Evolutionary conservation across 1,140 invertebrate genomes (phyloP), one percentile per base, ranked within the genome.

Genomic region (Thaumetopoea pityocampa): DNA sequence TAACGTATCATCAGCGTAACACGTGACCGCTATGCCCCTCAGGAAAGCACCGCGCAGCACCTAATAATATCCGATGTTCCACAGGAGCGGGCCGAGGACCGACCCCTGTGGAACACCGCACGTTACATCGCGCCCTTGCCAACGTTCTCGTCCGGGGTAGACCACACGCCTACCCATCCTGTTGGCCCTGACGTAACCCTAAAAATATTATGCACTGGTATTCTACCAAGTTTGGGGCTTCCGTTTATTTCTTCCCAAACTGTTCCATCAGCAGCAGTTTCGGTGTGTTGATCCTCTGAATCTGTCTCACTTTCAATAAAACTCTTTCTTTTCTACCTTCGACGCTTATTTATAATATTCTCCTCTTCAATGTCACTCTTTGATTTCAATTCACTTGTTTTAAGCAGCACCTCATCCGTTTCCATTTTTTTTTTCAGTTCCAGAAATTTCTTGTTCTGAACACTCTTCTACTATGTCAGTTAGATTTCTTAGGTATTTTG

Each of bases 211-310:
- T n/a, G n/a, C n/a, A n/a, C n/a, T n/a, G n/a, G n/a, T n/a, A n/a
- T n/a, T 10, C 24, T 7, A 10, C 4, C 24, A 27, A 27, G 24
- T 8, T 27, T 27, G 24, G 24, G 24, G 11, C 8, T 29, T 29
- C 27, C 10, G 27, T 29, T 7, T 29, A 29, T 29, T 29, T 10
- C 27, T 11, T 29, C 27, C 27, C 27, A 29, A 7, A 29, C 10
- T 29, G 27, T 29, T 29, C 27, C 27, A 29, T 29, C 27, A 29
- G 27, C 27, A 11, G 27, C 27, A 29, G 27, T 29, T 29, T 29
- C 27, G 27, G 15, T 29, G 27, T 12, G 27, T 29, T 29, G 27
- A 29, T 10, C 27, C 27, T 29, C 27, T 29, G 15, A 29, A 29
- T 29, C 27, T 29, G 7, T 29, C 7, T 29, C 27, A 29, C 27